phyloP scores from a whole-genome alignment of 2,113 vertebrate species.

The Lathamus discolor region DNA sequence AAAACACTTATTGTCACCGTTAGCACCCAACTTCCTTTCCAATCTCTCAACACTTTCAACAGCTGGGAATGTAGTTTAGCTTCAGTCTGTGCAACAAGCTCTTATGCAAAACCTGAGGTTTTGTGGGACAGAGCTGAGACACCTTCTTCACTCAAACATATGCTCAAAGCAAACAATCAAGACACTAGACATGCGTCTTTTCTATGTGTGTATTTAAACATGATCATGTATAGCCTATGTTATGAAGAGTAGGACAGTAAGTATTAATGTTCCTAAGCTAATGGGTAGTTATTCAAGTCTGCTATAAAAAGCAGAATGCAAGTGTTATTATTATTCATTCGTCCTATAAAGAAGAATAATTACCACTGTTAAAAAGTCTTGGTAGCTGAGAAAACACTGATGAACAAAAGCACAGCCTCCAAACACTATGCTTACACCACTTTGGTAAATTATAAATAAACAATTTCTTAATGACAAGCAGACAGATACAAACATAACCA shows the following conservation, averaged over 20 bases:
- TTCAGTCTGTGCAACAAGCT: not conserved
- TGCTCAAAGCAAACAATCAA: not conserved
- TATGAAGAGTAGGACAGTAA: not conserved
- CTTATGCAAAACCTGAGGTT: not conserved
- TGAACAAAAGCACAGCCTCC: not conserved
- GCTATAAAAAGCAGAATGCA: slow-evolving; percentile 4
- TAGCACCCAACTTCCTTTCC: not conserved
- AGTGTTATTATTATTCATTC: not conserved
- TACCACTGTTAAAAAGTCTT: not conserved
- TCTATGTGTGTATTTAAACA: not conserved
- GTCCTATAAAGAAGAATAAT: not conserved
- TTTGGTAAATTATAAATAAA: slow-evolving; percentile 14
- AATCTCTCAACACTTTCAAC: not conserved
- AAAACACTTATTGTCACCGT: not conserved
- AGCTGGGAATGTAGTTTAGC: not conserved
- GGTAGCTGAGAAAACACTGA: slow-evolving; percentile 13
- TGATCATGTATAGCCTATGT: not conserved
- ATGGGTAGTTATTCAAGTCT: not conserved
- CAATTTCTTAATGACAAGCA: slow-evolving; percentile 39
- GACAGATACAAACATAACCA: not conserved
- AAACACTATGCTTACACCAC: not conserved
- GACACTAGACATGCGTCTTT: not conserved
- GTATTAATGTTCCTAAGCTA: not conserved
- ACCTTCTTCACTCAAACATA: not conserved
- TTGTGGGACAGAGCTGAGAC: not conserved